phyloP scores from a whole-genome alignment of 2,113 vertebrate species.

The Prionailurus bengalensis region DNA sequence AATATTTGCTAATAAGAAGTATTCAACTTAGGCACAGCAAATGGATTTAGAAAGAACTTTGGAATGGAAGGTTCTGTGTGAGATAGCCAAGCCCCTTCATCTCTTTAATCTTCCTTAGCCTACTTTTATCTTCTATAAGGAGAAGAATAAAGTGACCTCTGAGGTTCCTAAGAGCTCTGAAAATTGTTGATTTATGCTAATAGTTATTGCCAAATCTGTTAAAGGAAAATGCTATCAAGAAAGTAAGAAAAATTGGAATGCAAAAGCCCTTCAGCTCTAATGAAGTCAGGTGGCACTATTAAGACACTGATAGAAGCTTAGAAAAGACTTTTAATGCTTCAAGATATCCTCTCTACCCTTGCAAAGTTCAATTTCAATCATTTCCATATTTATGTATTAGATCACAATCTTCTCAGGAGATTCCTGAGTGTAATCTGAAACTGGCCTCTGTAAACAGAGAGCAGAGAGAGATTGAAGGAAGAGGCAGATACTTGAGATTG shows the following conservation, averaged over 20 bases:
- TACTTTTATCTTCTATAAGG: constrained; percentile 37
- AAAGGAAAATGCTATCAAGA: constrained; percentile 31
- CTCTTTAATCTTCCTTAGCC: neutral
- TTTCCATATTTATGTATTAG: constrained; percentile 53
- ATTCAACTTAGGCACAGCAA: neutral
- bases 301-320: constrained; percentile 19
- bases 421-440: neutral
- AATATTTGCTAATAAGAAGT: constrained; percentile 41
- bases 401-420: neutral
- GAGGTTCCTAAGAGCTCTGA: neutral
- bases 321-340: constrained; percentile 10
- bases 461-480: neutral
- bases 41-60: constrained; percentile 6
- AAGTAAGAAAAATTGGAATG: constrained; percentile 49
- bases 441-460: neutral
- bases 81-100: neutral
- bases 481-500: neutral
- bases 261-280: neutral
- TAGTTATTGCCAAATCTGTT: constrained; percentile 39
- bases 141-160: constrained; percentile 39
- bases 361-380: constrained; percentile 63
- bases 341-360: constrained; percentile 8
- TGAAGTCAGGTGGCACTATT: constrained; percentile 61
- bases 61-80: neutral
- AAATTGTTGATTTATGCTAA: constrained; percentile 42